phyloP scores from a whole-genome alignment of 2,888 invertebrate species.

The Sphinx pinastri region DNA sequence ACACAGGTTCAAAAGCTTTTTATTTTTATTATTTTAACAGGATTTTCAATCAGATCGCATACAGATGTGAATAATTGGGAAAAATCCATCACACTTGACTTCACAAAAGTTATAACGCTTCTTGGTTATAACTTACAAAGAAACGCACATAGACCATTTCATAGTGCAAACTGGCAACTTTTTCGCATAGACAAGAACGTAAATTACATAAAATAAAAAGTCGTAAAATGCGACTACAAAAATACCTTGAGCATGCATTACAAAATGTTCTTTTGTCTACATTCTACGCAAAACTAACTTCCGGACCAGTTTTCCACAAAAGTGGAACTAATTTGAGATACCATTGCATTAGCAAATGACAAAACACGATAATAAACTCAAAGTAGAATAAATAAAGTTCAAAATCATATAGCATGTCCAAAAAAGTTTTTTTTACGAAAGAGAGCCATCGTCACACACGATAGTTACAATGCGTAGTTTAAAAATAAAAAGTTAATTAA shows the following conservation, averaged over 20 bases:
- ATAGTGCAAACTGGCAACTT: background rate
- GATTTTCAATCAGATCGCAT: too few species aligned
- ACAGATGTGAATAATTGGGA: too few species aligned
- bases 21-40: too few species aligned
- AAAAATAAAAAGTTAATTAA: slow-evolving; percentile 22
- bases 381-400: background rate
- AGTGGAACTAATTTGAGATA: slow-evolving; percentile 63
- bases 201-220: slow-evolving; percentile 1
- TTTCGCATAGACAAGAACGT: background rate
- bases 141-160: too few species aligned
- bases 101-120: too few species aligned
- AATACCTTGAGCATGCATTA: slow-evolving; percentile 13
- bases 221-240: background rate
- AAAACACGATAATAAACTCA: background rate
- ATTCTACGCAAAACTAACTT: slow-evolving; percentile 45
- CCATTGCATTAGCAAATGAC: slow-evolving; percentile 18
- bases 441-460: slow-evolving; percentile 59
- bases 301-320: slow-evolving; percentile 63
- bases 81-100: too few species aligned
- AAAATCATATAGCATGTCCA: background rate
- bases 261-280: slow-evolving; percentile 21
- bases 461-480: slow-evolving; percentile 39
- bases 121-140: too few species aligned
- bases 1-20: too few species aligned
- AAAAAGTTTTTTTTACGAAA: slow-evolving; percentile 43